Evolutionary conservation across 2,797 vertebrate species (phyloP), one percentile per base, ranked within the genome.

Genomic region (Gouania willdenowi): DNA sequence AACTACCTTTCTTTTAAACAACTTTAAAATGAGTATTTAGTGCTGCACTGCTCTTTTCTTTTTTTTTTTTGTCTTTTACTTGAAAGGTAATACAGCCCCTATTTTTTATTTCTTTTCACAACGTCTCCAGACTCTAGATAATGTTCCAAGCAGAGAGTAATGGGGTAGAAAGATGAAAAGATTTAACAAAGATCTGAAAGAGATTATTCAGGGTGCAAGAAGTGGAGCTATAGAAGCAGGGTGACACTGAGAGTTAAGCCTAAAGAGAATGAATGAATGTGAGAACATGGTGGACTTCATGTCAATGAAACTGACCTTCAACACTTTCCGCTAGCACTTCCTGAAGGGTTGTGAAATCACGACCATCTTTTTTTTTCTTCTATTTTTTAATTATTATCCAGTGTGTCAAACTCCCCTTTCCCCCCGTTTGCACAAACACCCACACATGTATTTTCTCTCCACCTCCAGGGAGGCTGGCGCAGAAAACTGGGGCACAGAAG

Each of bases 401-500:
- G n/a, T 40, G 30, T 76, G 24, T 36, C 39, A 9, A 23, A 7
- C 8, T 21, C 21, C 21, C 21, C 21, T 8, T 1, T 21, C 27
- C 40, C 10, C 3, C 6, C 22, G 10, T 17, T 51, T 75, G 55
- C 43, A n/a, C n/a, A n/a, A n/a, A n/a, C 30, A 12, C 14, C 31
- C 41, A 16, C 33, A 53, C 11, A 27, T 40, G n/a, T 4, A 5
- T 8, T 25, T 5, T 77, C 53, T 75, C 55, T 65, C 66, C 53
- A 74, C 69, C 76, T 89, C 85, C 89, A 98, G 95, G 67, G 95
- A 97, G 75, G 84, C 89, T 87, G 94, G 90, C 67, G 87, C 89
- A 8, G 93, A 94, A 81, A 93, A 92, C 89, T 98, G 95, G 96
- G 92, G 94, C 87, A 90, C 92, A 0, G 92, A 95, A 81, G 93